Conservation (phyloP, 2,797 vertebrate species). For the Euphonia xanthogaster region DNA sequence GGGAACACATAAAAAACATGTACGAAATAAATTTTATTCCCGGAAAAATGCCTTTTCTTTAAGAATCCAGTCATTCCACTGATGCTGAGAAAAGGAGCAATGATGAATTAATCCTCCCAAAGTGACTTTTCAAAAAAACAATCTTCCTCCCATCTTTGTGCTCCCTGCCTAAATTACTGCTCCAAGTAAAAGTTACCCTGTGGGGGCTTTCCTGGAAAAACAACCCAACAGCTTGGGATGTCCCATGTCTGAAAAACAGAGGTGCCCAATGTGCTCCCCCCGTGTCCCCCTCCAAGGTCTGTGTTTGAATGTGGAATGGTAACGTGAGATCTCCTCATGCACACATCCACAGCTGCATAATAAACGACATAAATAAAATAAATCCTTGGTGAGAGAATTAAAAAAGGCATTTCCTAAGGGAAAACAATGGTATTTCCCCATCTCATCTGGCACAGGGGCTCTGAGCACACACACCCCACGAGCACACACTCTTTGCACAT, state of each 20-base stretch:
- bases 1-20: background rate
- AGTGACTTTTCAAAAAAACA: background rate
- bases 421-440: background rate
- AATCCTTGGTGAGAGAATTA: background rate
- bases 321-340: background rate
- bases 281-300: fast-evolving
- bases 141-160: background rate
- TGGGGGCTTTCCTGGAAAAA: background rate
- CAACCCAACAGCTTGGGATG: fast-evolving
- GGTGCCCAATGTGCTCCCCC: fast-evolving
- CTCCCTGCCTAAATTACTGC: background rate
- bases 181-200: background rate
- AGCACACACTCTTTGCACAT: background rate
- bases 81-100: background rate
- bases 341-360: background rate
- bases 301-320: fast-evolving
- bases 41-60: background rate
- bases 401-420: background rate
- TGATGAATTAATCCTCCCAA: background rate
- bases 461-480: fast-evolving
- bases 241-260: background rate
- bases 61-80: background rate
- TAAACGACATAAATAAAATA: background rate
- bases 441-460: background rate
- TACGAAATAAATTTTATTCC: background rate